phyloP scores from a whole-genome alignment of 2,797 vertebrate genomes.

The Anolis apletophallus region DNA sequence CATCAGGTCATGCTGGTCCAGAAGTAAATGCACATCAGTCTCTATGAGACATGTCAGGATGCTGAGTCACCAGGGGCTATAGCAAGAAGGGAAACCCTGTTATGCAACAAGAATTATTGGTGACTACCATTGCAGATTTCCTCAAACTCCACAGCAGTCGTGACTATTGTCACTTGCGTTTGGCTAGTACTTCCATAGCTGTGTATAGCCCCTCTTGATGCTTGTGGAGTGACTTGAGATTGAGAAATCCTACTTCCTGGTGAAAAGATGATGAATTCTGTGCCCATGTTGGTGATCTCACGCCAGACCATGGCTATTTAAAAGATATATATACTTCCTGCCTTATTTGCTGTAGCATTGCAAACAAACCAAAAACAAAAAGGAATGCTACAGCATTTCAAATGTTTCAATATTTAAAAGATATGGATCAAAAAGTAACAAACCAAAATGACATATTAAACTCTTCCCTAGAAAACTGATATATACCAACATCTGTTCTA shows the following conservation, averaged over 20 bases:
- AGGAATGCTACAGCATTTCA: background rate
- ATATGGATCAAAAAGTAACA: background rate
- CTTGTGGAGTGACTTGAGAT: background rate
- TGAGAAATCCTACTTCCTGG: background rate
- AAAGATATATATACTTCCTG: background rate
- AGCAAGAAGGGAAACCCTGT: background rate
- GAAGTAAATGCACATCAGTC: background rate
- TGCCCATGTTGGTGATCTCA: background rate
- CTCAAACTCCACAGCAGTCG: background rate
- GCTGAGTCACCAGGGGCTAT: constrained; percentile 3
- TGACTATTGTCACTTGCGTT: background rate
- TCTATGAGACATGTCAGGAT: background rate
- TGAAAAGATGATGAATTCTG: background rate
- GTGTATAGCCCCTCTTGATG: background rate
- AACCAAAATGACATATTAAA: background rate
- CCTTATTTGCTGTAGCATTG: background rate
- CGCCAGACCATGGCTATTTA: background rate
- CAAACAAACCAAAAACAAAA: too few species aligned
- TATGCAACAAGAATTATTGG: background rate
- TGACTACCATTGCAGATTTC: background rate
- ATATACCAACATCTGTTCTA: too few species aligned
- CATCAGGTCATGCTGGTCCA: background rate
- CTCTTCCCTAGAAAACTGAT: background rate
- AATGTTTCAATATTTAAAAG: background rate
- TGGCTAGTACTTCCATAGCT: background rate